Percentiles rank a stretch among this genome's conserved stretches.
phyloP scores from a whole-genome alignment of 2,113 vertebrate genomes.

The Ifrita kowaldi region DNA sequence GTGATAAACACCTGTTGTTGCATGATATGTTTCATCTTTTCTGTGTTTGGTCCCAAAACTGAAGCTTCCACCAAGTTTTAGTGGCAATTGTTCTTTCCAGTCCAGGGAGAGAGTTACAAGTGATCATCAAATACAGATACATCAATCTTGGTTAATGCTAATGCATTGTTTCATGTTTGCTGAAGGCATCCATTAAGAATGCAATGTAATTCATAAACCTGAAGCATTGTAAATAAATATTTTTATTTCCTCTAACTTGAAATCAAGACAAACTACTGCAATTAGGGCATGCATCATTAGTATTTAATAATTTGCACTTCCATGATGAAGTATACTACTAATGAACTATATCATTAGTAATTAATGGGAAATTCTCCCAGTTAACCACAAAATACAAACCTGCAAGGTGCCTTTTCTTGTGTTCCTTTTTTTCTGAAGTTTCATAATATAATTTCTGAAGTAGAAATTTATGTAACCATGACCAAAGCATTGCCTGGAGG shows the following conservation, averaged over 20 bases:
- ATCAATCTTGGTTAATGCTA: background rate
- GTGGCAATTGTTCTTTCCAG: background rate
- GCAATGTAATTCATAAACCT: background rate
- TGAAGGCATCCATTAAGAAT: background rate
- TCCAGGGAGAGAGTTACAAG: background rate
- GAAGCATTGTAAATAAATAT: background rate
- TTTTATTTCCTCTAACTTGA: background rate
- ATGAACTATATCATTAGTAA: conserved; percentile 37
- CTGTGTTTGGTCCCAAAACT: background rate
- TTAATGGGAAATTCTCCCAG: background rate
- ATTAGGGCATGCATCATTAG: conserved; percentile 49
- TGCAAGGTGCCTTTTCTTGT: conserved; percentile 7
- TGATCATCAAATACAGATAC: background rate
- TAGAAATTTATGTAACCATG: background rate
- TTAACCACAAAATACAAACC: background rate
- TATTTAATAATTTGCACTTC: conserved; percentile 19
- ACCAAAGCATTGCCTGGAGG: background rate
- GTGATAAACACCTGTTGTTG: background rate
- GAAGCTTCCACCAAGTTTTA: background rate
- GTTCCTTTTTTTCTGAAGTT: background rate
- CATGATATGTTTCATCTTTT: background rate
- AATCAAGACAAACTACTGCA: conserved; percentile 38
- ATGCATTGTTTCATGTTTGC: background rate
- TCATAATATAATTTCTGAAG: background rate
- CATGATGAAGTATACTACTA: conserved; percentile 41